Conservation (phyloP, 2,888 invertebrate species). For the Cremastinae sp. region DNA sequence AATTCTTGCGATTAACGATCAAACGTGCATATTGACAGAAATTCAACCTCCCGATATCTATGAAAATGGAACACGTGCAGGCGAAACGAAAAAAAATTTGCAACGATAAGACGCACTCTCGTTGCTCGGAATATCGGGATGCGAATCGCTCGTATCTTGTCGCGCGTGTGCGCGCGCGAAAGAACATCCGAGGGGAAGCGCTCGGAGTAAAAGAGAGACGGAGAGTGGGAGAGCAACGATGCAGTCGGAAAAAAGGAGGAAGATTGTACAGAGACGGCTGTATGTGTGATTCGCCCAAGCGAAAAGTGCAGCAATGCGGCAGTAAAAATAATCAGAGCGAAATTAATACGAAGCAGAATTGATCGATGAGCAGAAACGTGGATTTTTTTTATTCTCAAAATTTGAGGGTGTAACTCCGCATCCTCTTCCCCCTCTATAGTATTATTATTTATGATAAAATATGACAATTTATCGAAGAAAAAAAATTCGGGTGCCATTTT, state of each 20-base stretch:
- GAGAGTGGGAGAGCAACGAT: slow-evolving; percentile 50
- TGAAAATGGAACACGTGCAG: neutral
- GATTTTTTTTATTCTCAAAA: neutral
- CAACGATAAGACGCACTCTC: slow-evolving; percentile 2
- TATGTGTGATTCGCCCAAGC: slow-evolving; percentile 24
- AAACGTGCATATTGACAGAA: neutral
- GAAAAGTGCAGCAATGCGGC: slow-evolving; percentile 37
- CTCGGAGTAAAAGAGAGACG: slow-evolving; percentile 8
- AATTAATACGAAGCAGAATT: slow-evolving; percentile 44
- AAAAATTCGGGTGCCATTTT: too few relatives aligned
- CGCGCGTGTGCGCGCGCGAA: too few relatives aligned
- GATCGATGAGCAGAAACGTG: slow-evolving; percentile 29
- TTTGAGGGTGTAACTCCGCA: slow-evolving; percentile 12
- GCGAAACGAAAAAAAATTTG: slow-evolving; percentile 21
- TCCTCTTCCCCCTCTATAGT: neutral
- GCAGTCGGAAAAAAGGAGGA: neutral
- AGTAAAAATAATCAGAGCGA: slow-evolving; percentile 51
- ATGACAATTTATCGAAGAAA: too few relatives aligned
- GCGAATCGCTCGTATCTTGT: neutral
- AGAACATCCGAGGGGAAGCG: too few relatives aligned
- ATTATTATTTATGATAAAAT: too few relatives aligned
- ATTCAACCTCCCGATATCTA: too few relatives aligned
- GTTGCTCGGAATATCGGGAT: neutral
- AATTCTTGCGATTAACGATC: neutral
- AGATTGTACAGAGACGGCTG: slow-evolving; percentile 25